Base-by-base conservation (phyloP, 2,113 vertebrate genomes). In the Calyptomena viridis region DNA sequence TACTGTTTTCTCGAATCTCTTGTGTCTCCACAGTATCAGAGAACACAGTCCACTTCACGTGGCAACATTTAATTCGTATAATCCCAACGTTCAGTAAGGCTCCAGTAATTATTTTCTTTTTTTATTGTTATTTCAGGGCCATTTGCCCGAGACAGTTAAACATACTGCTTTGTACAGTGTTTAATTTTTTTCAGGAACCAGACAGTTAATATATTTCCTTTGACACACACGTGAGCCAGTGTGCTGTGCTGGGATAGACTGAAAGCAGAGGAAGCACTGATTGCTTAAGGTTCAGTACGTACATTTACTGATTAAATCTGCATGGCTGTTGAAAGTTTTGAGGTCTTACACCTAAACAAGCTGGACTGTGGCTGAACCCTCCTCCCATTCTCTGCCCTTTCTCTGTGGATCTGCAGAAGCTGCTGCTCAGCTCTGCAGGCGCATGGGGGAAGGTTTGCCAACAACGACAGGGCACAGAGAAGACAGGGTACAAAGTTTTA, bases 151-250 rank as follows among this genome's bases (percentile, higher is more conserved):
- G 60, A 90, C 2, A 4, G 52, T 59, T 81, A 56, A 90, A 89
- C 27, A 49, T 4, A 28, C 23, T 30, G 47, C 69, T 72, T 27
- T 58, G 73, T 25, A 42, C 14, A 49, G 18, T 0, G 4, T 35
- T 88, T 15, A 10, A 64, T 78, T 90, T 72, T 75, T 63, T 67
- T 73, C 88, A 76, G 92, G 73, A 82, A 58, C 49, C 62, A 90
- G 81, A 78, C 22, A 84, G 95, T 93, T 96, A 87, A 90, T 71
- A 67, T 58, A 46, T 58, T 72, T 79, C 84, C 42, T 47, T n/a
- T 44, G 53, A 73, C 55, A 12, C 3, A 46, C 30, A 64, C 55
- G 6, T 3, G 55, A 76, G 47, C 56, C 52, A 37, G 46, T 35
- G 21, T 47, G 69, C 78, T 74, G 59, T 60, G 58, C 73, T 72